Percentiles rank a stretch among this genome's conserved stretches.
phyloP scores from a whole-genome alignment of 2,888 invertebrate genomes.

The Drosophila parthenogenetica region DNA sequence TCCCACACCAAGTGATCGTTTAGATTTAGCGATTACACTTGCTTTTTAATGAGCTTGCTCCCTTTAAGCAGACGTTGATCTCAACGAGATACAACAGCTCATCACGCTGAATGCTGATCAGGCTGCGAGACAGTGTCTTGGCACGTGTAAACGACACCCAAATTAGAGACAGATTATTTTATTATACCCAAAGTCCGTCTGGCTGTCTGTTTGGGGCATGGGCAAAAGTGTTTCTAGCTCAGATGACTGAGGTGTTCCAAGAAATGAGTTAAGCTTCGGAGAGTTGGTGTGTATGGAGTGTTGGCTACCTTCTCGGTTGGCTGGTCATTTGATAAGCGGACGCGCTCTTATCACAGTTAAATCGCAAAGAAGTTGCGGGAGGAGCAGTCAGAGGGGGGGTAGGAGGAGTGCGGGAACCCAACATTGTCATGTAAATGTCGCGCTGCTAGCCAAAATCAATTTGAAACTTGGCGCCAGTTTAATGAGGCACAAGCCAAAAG shows the following conservation, averaged over 20 bases:
- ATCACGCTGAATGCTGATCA: constrained; percentile 61
- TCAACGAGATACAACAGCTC: constrained; percentile 27
- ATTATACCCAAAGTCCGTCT: constrained; percentile 65
- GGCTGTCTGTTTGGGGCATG: constrained; percentile 8
- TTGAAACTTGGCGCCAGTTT: constrained; percentile 71
- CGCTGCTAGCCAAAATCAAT: constrained; percentile 67
- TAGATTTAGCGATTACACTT: constrained; percentile 56
- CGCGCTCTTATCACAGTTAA: constrained; percentile 59
- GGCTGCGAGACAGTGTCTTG: constrained; percentile 40
- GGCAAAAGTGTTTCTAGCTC: constrained; percentile 38
- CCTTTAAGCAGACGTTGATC: background rate
- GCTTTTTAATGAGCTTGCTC: constrained; percentile 43
- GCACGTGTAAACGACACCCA: constrained; percentile 82
- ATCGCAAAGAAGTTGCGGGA: constrained; percentile 34
- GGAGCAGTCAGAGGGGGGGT: background rate
- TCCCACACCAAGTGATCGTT: constrained; percentile 45
- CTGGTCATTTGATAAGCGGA: constrained; percentile 65
- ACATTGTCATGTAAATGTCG: constrained; percentile 71
- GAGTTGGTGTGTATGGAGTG: constrained; percentile 9
- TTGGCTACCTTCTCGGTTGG: constrained; percentile 24
- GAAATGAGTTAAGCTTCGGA: constrained; percentile 43
- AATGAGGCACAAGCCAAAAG: constrained; percentile 65
- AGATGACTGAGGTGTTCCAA: constrained; percentile 56
- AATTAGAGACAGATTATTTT: constrained; percentile 83
- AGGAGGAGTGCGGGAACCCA: background rate